These are phyloP conservation scores for Eupeodes luniger DNA, from an alignment of 2,888 invertebrate species.

Conservation along the genomic window DNA sequence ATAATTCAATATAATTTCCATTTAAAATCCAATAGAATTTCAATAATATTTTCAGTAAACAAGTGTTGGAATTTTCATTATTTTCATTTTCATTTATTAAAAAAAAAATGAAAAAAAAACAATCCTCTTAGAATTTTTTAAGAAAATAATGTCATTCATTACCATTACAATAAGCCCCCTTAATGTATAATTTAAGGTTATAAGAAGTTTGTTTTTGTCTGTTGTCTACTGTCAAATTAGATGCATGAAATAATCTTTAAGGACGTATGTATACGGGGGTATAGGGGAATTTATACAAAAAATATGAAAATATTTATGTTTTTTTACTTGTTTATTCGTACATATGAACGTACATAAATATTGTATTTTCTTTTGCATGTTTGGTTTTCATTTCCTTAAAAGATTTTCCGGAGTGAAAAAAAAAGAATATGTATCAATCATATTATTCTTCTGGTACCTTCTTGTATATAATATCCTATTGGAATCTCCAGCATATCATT, in stretches of 20 bases:
- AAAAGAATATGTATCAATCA: background rate
- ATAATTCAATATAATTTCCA: slow-evolving; percentile 3
- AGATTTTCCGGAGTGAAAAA: background rate
- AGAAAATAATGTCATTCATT: background rate
- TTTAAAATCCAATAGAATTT: background rate
- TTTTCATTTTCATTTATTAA: background rate
- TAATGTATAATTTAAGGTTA: background rate
- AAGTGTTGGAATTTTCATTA: background rate
- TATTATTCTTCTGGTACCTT: background rate
- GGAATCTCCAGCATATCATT: no score
- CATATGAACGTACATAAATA: no score
- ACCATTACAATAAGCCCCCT: background rate
- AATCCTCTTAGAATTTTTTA: background rate
- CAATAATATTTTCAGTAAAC: background rate
- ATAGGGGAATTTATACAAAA: background rate
- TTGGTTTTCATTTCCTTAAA: slow-evolving; percentile 22
- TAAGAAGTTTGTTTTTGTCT: background rate
- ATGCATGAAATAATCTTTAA: slow-evolving; percentile 10
- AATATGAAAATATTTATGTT: background rate
- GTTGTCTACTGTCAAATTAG: background rate
- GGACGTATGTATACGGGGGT: fast-evolving
- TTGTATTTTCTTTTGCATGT: slow-evolving; percentile 6
- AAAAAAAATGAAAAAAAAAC: background rate
- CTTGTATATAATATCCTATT: no score
- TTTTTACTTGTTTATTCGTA: background rate